A percentile compares a stretch with the other conserved stretches of the same genome.
Evolutionary conservation across 2,113 vertebrate genomes (phyloP).

Genomic region (Siniperca chuatsi): DNA sequence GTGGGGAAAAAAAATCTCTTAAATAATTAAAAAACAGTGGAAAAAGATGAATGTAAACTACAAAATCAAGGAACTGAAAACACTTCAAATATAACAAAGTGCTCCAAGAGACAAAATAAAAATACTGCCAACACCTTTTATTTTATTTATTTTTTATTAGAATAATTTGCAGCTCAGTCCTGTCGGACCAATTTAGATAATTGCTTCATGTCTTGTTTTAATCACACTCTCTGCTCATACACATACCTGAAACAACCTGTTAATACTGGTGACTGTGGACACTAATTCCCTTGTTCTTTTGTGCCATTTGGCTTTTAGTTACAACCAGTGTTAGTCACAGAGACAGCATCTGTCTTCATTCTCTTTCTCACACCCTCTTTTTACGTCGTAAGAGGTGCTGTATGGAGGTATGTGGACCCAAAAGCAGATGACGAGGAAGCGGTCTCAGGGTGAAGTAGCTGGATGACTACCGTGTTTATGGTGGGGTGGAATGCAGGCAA

Average conservation of each 20-base stretch:
- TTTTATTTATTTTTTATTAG: background rate
- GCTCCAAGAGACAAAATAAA: conserved; percentile 9
- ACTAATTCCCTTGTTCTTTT: conserved; percentile 64
- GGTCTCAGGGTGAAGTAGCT: no score
- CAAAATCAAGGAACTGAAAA: background rate
- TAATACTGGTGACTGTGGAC: conserved; percentile 45
- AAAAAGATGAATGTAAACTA: background rate
- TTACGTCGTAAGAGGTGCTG: no score
- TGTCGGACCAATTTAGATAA: conserved; percentile 34
- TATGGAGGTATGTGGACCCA: no score
- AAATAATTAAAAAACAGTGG: background rate
- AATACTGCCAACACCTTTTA: background rate
- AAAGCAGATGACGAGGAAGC: no score
- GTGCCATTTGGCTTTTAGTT: conserved; percentile 49
- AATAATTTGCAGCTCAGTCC: conserved; percentile 37
- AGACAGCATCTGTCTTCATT: conserved; percentile 58
- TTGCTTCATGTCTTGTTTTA: conserved; percentile 41
- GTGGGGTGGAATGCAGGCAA: no score
- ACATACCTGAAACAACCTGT: conserved; percentile 49
- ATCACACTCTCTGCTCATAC: conserved; percentile 8
- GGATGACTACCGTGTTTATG: no score
- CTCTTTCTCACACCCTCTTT: conserved; percentile 41
- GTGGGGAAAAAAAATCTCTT: background rate
- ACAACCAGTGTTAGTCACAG: conserved; percentile 40
- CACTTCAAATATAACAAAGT: background rate